Conservation (phyloP, 35 echinoderm and acorn worm species). For the Apostichopus japonicus region DNA sequence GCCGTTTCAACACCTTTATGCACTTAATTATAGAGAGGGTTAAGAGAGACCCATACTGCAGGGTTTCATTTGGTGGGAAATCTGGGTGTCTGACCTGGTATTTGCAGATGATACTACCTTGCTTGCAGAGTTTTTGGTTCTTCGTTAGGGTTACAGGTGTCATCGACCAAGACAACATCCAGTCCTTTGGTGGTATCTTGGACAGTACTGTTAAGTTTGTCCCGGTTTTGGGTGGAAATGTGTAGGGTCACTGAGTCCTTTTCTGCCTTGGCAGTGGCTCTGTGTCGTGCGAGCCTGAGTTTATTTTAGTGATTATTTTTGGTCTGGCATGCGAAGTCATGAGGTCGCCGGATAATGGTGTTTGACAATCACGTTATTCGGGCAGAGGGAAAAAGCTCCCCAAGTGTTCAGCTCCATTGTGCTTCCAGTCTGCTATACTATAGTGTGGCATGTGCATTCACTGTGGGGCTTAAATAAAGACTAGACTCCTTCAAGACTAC, state of each 20-base stretch:
- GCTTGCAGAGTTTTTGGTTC: not conserved
- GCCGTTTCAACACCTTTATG: no score
- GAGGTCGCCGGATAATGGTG: not conserved
- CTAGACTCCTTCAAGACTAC: not conserved
- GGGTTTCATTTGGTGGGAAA: no score
- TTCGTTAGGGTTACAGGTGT: not conserved
- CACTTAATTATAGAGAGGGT: no score
- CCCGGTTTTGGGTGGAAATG: not conserved
- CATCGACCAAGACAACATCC: constrained; percentile 4
- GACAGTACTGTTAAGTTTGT: not conserved
- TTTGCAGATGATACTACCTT: not conserved
- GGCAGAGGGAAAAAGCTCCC: not conserved
- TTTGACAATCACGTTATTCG: not conserved
- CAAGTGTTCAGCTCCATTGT: not conserved
- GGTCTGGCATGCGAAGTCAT: not conserved
- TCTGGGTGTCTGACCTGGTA: not conserved
- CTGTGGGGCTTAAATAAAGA: no score
- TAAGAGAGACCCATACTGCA: no score
- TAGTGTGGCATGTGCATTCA: no score
- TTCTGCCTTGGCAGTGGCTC: not conserved
- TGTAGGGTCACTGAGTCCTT: no score
- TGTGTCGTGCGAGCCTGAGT: not conserved
- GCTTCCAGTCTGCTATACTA: not conserved
- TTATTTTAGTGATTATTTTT: no score
- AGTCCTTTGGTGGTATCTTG: constrained; percentile 7